Base-by-base conservation (phyloP, 2,113 vertebrate species). In the Typhlomys cinereus region DNA sequence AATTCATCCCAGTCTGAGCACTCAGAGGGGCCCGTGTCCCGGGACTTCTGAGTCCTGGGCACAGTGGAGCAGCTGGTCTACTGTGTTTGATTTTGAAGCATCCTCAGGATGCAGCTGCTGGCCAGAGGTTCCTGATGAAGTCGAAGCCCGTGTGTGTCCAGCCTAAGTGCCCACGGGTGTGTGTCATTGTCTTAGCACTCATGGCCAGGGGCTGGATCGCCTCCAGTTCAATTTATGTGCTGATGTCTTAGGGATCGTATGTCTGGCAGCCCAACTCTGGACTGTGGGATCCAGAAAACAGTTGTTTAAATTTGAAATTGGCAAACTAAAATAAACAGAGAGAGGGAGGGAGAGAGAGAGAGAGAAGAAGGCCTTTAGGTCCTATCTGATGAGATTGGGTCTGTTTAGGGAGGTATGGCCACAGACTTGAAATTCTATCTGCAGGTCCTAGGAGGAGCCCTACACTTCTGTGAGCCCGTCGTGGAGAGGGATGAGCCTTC, bases 401-500 rank as follows among this genome's bases (percentile, higher is more conserved):
- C n/a, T n/a, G n/a, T n/a, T n/a, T n/a, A n/a, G n/a, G n/a, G n/a
- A n/a, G n/a, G n/a, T n/a, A n/a, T n/a, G n/a, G n/a, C n/a, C n/a
- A n/a, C n/a, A n/a, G n/a, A n/a, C n/a, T n/a, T n/a, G n/a, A n/a
- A n/a, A n/a, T n/a, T n/a, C n/a, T n/a, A n/a, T n/a, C n/a, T n/a
- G n/a, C 76, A 46, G 67, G 62, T 44, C 39, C n/a, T 23, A 70
- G 46, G 57, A 88, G 78, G 67, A 92, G 70, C 91, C 90, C 94
- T 91, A 84, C 93, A 81, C 88, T 70, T 89, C 57, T 95, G 66
- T 91, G 79, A 90, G 52, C 91, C 93, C 96, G 59, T 74, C 91
- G 10, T 79, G 93, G 94, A 89, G 76, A 95, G 74, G 75, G 88
- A 92, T 46, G 70, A 96, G 23, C 96, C 85, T 95, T 96, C 85